Base-by-base conservation (phyloP, 2,888 invertebrate species). In the Xanthorhoe designata region DNA sequence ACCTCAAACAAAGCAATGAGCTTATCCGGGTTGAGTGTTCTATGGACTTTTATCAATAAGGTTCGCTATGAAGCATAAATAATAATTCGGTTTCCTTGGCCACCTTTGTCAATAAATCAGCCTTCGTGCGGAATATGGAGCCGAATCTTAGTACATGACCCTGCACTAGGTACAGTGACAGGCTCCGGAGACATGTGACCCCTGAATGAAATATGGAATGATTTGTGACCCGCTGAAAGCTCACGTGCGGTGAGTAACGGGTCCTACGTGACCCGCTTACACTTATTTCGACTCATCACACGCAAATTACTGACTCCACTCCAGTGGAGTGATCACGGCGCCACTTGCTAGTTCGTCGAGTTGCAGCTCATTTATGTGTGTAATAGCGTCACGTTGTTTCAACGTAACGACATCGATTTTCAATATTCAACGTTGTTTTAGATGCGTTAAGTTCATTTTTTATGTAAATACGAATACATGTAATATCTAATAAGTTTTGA, bases 221-320 rank as follows among this genome's bases (percentile, higher is more conserved):
- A 63, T 63, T 63, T 58, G 63, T 58, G 53, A 32, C 45, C 47
- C 52, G 52, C 52, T 53, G 63, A 58, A 35, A 63, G 57, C 63
- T 63, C 63, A 63, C 63, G 63, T 63, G 63, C 55, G 29, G 29
- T 47, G 63, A 63, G 52, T 53, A 19, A 63, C 57, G 57, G 47
- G 29, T 9, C 18, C 13, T 7, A 63, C 63, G 63, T 63, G 63
- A 52, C 52, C 29, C 29, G 38, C 19, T 15, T 32, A 49, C 63
- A 52, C 63, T 63, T 52, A 56, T 45, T 57, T 58, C 47, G 52
- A 63, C 63, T 63, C 63, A 58, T 63, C 57, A 47, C 63, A 63
- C 63, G 57, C 57, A 63, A 58, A 63, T 63, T 19, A 63, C 63
- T 13, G 35, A 42, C 6, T 42, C 54, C 9, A 19, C 8, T 2